These are phyloP conservation scores for Sarcophaga carnaria DNA, from an alignment of 2,888 invertebrate species.

Conservation along the genomic window DNA sequence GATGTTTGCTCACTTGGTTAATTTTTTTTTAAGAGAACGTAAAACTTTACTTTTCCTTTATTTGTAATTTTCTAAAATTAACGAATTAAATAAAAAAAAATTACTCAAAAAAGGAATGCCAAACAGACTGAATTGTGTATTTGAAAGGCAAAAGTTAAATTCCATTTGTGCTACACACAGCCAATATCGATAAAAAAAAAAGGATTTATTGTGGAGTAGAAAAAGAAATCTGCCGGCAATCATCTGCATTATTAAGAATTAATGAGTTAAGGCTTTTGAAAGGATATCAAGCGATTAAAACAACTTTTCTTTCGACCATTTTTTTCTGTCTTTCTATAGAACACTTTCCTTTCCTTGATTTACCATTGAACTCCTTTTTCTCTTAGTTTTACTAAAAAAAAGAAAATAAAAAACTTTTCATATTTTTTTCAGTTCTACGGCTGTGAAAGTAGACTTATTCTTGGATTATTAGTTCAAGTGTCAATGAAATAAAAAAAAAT, in stretches of 20 bases:
- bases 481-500: conserved; percentile 58
- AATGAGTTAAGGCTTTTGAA: conserved; percentile 64
- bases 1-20: too few relatives aligned
- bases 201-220: conserved; percentile 39
- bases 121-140: neutral
- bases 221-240: conserved; percentile 57
- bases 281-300: conserved; percentile 62
- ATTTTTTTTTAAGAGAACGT: too few relatives aligned
- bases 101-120: conserved; percentile 6
- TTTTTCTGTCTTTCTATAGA: neutral
- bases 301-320: conserved; percentile 38
- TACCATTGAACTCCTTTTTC: conserved; percentile 9
- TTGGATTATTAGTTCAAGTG: conserved; percentile 68
- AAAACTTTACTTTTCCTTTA: neutral
- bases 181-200: conserved; percentile 34
- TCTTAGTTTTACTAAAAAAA: too few relatives aligned
- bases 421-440: neutral
- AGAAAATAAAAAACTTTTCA: conserved; percentile 32
- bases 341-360: conserved; percentile 8
- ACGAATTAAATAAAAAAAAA: conserved; percentile 5
- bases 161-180: conserved; percentile 18
- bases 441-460: conserved; percentile 44
- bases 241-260: conserved; percentile 69
- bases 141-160: conserved; percentile 25
- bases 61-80: neutral